phyloP scores from a whole-genome alignment of 2,113 vertebrate genomes.

The Syngnathus floridae region DNA sequence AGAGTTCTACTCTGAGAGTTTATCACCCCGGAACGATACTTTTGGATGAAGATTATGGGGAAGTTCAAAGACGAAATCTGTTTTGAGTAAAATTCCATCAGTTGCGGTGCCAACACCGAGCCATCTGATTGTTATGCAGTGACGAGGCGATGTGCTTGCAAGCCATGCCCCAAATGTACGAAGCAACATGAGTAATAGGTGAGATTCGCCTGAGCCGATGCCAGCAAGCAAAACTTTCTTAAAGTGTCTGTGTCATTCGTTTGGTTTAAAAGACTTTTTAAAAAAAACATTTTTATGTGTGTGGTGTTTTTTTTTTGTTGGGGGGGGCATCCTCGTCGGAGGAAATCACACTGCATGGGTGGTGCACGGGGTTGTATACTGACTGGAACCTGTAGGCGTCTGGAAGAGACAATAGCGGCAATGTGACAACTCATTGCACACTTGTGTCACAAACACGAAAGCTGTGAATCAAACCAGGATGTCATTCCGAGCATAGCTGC shows the following conservation, averaged over 20 bases:
- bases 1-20: not conserved
- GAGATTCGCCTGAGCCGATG: conserved; percentile 67
- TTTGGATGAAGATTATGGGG: conserved; percentile 57
- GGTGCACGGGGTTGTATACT: conserved; percentile 16
- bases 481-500: not conserved
- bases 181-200: conserved; percentile 77
- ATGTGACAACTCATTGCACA: conserved; percentile 33
- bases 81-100: conserved; percentile 78
- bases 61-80: conserved; percentile 69
- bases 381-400: conserved; percentile 38
- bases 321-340: conserved; percentile 30
- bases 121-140: conserved; percentile 78
- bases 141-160: conserved; percentile 72
- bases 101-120: conserved; percentile 67
- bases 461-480: not conserved
- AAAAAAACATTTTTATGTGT: too few species aligned
- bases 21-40: conserved; percentile 15
- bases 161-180: conserved; percentile 73
- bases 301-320: not conserved
- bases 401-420: conserved; percentile 34
- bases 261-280: conserved; percentile 53
- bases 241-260: conserved; percentile 53
- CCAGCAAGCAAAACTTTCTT: conserved; percentile 59
- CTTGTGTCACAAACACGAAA: conserved; percentile 15
- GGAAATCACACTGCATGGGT: conserved; percentile 51